Percentiles rank a stretch among this genome's conserved stretches.
phyloP scores from a whole-genome alignment of 2,113 vertebrate genomes.

The Neodon shergylaensis region DNA sequence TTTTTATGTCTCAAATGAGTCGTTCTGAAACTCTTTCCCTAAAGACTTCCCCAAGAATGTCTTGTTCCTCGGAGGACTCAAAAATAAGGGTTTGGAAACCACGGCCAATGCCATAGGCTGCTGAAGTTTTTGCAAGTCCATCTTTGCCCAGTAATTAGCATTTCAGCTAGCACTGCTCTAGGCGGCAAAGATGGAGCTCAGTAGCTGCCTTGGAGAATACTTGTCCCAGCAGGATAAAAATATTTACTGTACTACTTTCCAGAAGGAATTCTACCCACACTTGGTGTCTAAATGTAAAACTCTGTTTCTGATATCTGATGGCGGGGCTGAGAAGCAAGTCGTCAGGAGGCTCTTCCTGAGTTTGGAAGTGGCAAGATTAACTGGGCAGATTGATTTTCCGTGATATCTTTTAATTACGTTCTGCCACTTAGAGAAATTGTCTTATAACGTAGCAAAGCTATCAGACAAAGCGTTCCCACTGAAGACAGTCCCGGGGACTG shows the following conservation, averaged over 20 bases:
- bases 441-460: slow-evolving; percentile 40
- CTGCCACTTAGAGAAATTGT: slow-evolving; percentile 64
- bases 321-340: slow-evolving; percentile 12
- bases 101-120: not conserved
- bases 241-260: slow-evolving; percentile 27
- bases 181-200: not conserved
- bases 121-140: not conserved
- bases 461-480: slow-evolving; percentile 44
- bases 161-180: not conserved
- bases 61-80: not conserved
- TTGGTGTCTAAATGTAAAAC: not conserved
- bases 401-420: slow-evolving; percentile 65
- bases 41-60: not conserved
- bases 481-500: not conserved
- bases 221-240: slow-evolving; percentile 23
- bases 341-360: not conserved
- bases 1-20: not conserved
- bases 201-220: not conserved
- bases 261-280: not conserved
- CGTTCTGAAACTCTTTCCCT: not conserved
- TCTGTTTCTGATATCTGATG: not conserved
- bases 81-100: not conserved
- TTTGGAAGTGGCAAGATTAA: slow-evolving; percentile 53
- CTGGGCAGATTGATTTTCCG: slow-evolving; percentile 43
- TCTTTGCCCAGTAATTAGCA: not conserved